phyloP scores from a whole-genome alignment of 2,113 vertebrate species.

The Ivindomyrus marchei region DNA sequence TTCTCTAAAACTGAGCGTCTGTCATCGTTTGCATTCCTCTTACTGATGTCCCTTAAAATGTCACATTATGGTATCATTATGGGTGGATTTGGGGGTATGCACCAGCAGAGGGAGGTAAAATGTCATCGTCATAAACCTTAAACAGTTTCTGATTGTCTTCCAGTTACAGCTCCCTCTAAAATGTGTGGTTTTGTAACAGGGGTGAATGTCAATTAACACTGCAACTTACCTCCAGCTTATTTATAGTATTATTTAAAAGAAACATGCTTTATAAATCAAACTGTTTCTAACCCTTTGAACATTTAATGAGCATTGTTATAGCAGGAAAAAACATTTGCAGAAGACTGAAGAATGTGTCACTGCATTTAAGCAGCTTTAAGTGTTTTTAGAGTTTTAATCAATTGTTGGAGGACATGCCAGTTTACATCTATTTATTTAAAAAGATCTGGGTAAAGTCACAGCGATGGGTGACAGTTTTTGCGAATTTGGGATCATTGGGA shows the following conservation, averaged over 20 bases:
- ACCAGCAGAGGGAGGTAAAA: conserved; percentile 11
- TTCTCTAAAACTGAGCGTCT: background rate
- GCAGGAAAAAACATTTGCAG: background rate
- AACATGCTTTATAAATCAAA: background rate
- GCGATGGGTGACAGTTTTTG: background rate
- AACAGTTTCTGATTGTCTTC: background rate
- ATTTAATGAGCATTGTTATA: background rate
- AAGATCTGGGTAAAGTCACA: background rate
- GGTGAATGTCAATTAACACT: background rate
- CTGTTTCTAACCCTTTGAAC: background rate
- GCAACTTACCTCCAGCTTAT: background rate
- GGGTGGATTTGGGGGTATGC: background rate
- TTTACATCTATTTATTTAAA: background rate
- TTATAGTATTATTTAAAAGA: background rate
- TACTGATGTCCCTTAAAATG: background rate
- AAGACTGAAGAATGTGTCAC: background rate
- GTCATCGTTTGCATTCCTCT: background rate
- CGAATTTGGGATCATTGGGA: background rate
- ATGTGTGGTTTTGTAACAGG: background rate
- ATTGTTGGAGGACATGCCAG: background rate
- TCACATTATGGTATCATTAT: background rate
- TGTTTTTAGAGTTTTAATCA: background rate
- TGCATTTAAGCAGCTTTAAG: background rate
- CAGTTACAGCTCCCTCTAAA: background rate
- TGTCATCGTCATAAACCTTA: background rate